Conservation (phyloP, 2,113 vertebrate genomes). For the Arvicanthis niloticus region DNA sequence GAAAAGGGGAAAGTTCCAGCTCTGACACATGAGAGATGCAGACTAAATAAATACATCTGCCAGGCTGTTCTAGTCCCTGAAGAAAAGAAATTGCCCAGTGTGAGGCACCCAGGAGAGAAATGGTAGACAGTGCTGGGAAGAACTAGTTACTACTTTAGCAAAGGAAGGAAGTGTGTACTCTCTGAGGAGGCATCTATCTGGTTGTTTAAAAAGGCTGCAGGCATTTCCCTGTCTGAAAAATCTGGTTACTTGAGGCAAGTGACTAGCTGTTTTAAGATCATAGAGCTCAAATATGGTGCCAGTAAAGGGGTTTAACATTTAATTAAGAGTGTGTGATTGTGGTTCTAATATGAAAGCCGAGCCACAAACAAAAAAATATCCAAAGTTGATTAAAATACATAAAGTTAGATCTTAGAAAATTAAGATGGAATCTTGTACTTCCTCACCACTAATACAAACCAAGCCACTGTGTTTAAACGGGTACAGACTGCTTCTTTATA, state of each 20-base stretch:
- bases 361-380: not conserved
- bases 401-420: not conserved
- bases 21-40: not conserved
- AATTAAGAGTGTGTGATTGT: not conserved
- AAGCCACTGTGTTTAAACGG: not conserved
- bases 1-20: not conserved
- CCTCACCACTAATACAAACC: not conserved
- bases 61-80: rapidly evolving
- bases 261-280: not conserved
- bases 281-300: not conserved
- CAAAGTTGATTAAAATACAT: not conserved
- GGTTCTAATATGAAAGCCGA: not conserved
- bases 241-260: not conserved
- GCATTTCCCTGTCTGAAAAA: not conserved
- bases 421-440: not conserved
- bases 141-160: not conserved
- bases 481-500: not conserved
- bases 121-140: not conserved
- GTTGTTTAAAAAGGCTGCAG: not conserved
- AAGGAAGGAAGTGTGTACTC: not conserved
- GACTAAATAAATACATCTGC: not conserved
- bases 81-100: too few species aligned
- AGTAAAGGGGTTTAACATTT: not conserved
- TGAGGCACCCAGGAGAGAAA: not conserved
- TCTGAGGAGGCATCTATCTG: not conserved